Evolutionary conservation across 2,888 invertebrate genomes (phyloP).

Genomic region (Drosophila longiperda): DNA sequence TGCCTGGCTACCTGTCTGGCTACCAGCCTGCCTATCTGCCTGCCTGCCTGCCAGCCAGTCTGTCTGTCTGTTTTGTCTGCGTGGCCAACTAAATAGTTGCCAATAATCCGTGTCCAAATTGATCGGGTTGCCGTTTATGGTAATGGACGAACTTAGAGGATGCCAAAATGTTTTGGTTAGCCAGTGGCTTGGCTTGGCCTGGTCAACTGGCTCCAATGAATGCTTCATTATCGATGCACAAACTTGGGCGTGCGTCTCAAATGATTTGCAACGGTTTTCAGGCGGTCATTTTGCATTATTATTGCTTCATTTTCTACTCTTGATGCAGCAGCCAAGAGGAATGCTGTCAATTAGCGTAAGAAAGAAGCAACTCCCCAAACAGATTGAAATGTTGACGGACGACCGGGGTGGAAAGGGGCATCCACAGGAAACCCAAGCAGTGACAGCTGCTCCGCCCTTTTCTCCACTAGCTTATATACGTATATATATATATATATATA

Average conservation of each 20-base stretch:
- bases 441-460: slow-evolving; percentile 36
- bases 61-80: background rate
- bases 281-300: slow-evolving; percentile 68
- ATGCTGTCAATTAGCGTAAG: slow-evolving; percentile 62
- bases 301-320: slow-evolving; percentile 68
- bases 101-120: slow-evolving; percentile 82
- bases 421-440: slow-evolving; percentile 58
- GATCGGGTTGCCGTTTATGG: slow-evolving; percentile 82
- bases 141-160: slow-evolving; percentile 81
- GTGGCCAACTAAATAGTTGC: slow-evolving; percentile 69
- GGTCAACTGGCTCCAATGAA: slow-evolving; percentile 24
- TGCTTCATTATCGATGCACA: slow-evolving; percentile 73
- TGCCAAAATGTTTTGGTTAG: slow-evolving; percentile 67
- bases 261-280: slow-evolving; percentile 67
- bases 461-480: background rate
- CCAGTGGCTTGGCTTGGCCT: slow-evolving; percentile 12
- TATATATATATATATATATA: background rate
- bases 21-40: slow-evolving; percentile 8
- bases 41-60: slow-evolving; percentile 16
- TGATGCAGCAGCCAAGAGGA: slow-evolving; percentile 35
- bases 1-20: slow-evolving; percentile 7
- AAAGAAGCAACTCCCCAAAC: slow-evolving; percentile 38
- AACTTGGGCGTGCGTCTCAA: slow-evolving; percentile 69
- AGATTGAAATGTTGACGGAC: slow-evolving; percentile 29
- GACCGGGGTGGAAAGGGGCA: background rate